Conservation (phyloP, 2,113 vertebrate species). For the Onychostoma macrolepis region DNA sequence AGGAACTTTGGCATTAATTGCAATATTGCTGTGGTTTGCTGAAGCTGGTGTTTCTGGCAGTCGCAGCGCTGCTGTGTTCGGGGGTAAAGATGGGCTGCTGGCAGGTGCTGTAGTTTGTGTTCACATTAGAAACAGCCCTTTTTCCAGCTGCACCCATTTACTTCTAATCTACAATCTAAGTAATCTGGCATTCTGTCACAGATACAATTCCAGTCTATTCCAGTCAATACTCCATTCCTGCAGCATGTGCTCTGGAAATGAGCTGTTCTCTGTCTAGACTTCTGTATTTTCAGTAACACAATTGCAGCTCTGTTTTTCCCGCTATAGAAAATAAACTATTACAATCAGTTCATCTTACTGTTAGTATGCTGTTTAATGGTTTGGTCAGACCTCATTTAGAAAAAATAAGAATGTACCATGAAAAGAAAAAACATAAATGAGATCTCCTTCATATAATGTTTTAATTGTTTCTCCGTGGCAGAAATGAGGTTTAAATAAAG, state of each 20-base stretch:
- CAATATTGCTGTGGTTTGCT: neutral
- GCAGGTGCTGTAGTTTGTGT: neutral
- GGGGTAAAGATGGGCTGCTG: neutral
- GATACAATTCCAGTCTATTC: slow-evolving; percentile 19
- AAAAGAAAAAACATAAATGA: neutral
- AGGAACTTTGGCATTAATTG: neutral
- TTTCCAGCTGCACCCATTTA: slow-evolving; percentile 19
- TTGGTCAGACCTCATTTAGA: slow-evolving; percentile 13
- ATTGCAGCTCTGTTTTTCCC: slow-evolving; percentile 1
- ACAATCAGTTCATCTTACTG: slow-evolving; percentile 1
- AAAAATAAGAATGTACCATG: neutral
- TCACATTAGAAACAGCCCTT: slow-evolving; percentile 18
- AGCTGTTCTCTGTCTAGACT: slow-evolving; percentile 21
- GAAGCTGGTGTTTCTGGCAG: neutral
- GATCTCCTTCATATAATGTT: neutral
- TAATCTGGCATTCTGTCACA: slow-evolving; percentile 44
- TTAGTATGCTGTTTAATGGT: neutral
- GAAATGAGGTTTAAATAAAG: neutral
- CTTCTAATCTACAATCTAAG: slow-evolving; percentile 36
- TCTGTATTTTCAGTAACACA: slow-evolving; percentile 15
- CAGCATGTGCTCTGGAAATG: slow-evolving; percentile 29
- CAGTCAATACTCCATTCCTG: slow-evolving; percentile 44
- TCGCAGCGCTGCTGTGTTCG: neutral
- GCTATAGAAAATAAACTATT: neutral
- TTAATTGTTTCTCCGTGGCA: slow-evolving; percentile 1